Conservation (phyloP, 2,797 vertebrate genomes). For the Adelosebastes latens region DNA sequence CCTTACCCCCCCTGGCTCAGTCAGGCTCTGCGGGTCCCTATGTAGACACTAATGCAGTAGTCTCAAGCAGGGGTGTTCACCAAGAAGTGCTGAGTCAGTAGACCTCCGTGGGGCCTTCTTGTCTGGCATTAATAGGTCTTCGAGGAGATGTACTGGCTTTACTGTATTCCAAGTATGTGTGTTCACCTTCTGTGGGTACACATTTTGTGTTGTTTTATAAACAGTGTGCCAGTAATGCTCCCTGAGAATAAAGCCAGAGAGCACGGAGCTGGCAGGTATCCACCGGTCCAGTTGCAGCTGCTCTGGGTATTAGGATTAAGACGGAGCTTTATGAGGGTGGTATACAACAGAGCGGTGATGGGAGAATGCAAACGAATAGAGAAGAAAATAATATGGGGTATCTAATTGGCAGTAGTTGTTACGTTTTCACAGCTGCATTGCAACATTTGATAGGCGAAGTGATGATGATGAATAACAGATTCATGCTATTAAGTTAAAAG, state of each 20-base stretch:
- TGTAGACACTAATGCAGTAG: conserved; percentile 20
- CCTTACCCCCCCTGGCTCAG: neutral
- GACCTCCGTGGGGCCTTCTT: conserved; percentile 67
- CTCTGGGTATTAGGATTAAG: conserved; percentile 44
- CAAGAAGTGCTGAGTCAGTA: conserved; percentile 69
- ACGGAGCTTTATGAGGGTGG: conserved; percentile 41
- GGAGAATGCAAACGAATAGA: conserved; percentile 2
- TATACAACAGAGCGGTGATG: neutral
- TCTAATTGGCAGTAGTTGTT: conserved; percentile 26
- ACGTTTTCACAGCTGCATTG: conserved; percentile 8
- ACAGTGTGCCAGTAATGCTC: conserved; percentile 53
- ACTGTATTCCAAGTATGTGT: conserved; percentile 58
- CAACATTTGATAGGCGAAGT: conserved; percentile 16
- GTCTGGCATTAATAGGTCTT: conserved; percentile 76
- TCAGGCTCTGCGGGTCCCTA: neutral
- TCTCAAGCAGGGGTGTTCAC: conserved; percentile 9
- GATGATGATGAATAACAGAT: conserved; percentile 36
- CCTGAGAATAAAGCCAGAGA: conserved; percentile 61
- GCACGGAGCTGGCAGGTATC: conserved; percentile 54
- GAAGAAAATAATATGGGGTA: conserved; percentile 6
- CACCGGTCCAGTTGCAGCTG: conserved; percentile 51
- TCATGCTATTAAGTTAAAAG: conserved; percentile 4
- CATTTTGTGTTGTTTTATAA: conserved; percentile 71
- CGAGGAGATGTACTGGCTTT: conserved; percentile 64
- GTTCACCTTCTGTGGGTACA: conserved; percentile 55